Evolutionary conservation across 2,113 vertebrate species (phyloP).

Genomic region (Rhinoderma darwinii): DNA sequence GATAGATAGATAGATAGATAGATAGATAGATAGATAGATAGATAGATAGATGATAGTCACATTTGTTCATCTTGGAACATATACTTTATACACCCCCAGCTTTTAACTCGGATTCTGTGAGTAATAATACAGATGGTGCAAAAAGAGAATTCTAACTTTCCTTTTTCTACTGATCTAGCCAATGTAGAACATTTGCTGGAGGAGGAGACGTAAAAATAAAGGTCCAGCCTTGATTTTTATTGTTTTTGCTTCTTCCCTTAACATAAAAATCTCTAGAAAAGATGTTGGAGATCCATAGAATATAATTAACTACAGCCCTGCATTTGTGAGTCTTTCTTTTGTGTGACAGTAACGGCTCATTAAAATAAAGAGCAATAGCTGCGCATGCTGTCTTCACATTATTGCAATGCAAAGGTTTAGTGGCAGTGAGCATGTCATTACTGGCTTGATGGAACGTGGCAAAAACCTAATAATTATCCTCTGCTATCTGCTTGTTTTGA

Average conservation of each 20-base stretch:
- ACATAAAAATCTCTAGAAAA: constrained; percentile 27
- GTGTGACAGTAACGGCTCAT: constrained; percentile 53
- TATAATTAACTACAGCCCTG: constrained; percentile 54
- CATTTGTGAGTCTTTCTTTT: constrained; percentile 37
- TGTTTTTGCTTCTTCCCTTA: background rate
- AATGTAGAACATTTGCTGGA: constrained; percentile 46
- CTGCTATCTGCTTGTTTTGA: constrained; percentile 45
- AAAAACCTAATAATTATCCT: constrained; percentile 55
- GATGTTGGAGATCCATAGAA: constrained; percentile 29
- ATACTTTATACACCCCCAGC: background rate
- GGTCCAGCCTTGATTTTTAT: constrained; percentile 40
- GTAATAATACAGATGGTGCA: constrained; percentile 49
- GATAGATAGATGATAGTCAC: background rate
- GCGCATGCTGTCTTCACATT: constrained; percentile 39
- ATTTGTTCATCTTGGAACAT: background rate
- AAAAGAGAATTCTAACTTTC: constrained; percentile 14
- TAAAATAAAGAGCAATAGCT: constrained; percentile 58
- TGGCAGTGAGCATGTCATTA: constrained; percentile 46
- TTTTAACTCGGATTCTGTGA: constrained; percentile 12
- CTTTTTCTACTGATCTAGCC: constrained; percentile 29
- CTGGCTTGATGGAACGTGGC: constrained; percentile 46
- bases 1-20: constrained; percentile 14
- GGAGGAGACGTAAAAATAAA: constrained; percentile 51
- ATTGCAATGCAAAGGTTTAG: constrained; percentile 50
- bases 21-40: constrained; percentile 4